These are phyloP conservation scores for Alviniconcha strummeri DNA, from an alignment of 2,888 invertebrate species.

Conservation along the genomic window DNA sequence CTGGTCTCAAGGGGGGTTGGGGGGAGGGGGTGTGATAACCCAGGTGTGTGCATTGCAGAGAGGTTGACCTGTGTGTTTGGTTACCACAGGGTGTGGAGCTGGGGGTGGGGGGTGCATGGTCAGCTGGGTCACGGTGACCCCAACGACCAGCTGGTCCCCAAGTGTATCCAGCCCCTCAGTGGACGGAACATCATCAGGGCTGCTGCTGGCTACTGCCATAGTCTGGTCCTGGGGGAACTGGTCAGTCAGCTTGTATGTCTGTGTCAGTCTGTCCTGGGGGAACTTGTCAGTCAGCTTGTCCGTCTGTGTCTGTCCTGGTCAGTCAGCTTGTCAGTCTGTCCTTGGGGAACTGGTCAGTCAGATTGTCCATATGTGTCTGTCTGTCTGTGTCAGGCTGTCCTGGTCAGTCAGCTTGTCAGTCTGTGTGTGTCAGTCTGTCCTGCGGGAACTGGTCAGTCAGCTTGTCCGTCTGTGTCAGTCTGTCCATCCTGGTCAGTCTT, in stretches of 20 bases:
- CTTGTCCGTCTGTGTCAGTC: constrained; percentile 75
- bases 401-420: constrained; percentile 73
- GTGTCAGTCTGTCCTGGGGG: constrained; percentile 76
- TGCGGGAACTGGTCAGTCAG: constrained; percentile 75
- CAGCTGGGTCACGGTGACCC: constrained; percentile 91
- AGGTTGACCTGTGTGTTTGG: too few relatives aligned
- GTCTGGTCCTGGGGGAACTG: constrained; percentile 80
- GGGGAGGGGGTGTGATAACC: too few relatives aligned
- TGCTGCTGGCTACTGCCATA: constrained; percentile 85
- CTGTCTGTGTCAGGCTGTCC: constrained; percentile 65
- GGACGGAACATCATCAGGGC: constrained; percentile 79
- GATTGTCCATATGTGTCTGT: neutral
- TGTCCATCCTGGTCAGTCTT: constrained; percentile 77
- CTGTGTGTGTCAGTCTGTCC: neutral
- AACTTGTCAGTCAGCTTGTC: constrained; percentile 71
- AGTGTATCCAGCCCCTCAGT: constrained; percentile 73
- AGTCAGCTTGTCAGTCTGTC: constrained; percentile 61
- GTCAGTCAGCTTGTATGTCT: constrained; percentile 49
- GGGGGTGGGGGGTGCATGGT: constrained; percentile 98
- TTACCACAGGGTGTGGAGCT: constrained; percentile 82
- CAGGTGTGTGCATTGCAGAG: too few relatives aligned
- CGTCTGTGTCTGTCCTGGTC: neutral
- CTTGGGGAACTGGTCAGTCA: constrained; percentile 77
- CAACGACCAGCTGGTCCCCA: constrained; percentile 81
- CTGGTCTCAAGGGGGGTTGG: too few relatives aligned